Percentiles rank a stretch among this genome's conserved stretches.
Conservation (phyloP, 2,797 vertebrate genomes). For the Iguana delicatissima region DNA sequence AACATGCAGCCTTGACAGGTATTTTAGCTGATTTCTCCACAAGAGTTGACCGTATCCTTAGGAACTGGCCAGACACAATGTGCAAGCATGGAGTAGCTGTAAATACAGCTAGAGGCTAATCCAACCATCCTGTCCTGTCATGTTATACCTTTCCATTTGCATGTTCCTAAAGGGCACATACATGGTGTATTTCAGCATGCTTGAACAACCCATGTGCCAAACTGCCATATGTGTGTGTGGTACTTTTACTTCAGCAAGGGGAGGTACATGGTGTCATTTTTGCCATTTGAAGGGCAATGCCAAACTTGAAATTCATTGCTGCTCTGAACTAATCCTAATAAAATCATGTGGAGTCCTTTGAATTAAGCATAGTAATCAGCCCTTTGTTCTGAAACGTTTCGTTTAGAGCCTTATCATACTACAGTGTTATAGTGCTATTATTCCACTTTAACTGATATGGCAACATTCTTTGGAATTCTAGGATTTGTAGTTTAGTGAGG, state of each 20-base stretch:
- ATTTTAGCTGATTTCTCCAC: neutral
- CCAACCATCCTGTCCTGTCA: neutral
- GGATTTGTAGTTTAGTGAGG: no score
- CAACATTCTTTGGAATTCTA: no score
- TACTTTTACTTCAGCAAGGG: neutral
- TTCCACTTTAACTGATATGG: no score
- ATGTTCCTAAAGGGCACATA: neutral
- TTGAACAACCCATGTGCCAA: neutral
- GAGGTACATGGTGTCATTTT: neutral
- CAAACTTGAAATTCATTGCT: neutral
- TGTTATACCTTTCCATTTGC: neutral
- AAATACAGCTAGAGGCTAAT: neutral
- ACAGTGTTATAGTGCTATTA: no score
- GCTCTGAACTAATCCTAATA: neutral
- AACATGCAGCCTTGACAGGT: neutral
- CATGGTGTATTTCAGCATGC: neutral
- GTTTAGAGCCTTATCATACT: no score
- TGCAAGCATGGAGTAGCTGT: neutral
- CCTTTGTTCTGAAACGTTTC: neutral
- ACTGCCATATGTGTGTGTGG: neutral
- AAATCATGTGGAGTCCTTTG: neutral
- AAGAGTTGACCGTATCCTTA: neutral
- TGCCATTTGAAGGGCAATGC: neutral
- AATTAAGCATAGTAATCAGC: neutral
- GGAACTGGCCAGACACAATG: neutral